Evolutionary conservation across 2,797 vertebrate genomes (phyloP).

Genomic region (Arnoldichthys spilopterus): DNA sequence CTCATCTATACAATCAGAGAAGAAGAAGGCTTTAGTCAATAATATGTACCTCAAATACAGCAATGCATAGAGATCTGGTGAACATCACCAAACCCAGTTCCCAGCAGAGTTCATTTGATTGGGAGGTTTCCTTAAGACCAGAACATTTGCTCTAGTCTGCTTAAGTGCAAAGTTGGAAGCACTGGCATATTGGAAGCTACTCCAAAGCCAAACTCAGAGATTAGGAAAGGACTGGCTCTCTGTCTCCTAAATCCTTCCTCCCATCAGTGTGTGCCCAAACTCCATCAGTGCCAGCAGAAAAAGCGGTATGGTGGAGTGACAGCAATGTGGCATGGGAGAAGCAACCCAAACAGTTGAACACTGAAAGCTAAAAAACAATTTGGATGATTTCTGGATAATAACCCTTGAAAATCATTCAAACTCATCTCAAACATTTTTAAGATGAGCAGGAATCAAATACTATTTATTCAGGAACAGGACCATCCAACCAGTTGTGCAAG

Average conservation of each 20-base stretch:
- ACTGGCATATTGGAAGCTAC: conserved; percentile 65
- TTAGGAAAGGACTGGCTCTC: conserved; percentile 4
- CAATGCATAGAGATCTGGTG: conserved; percentile 83
- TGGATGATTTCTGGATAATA: neutral
- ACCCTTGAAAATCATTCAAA: conserved; percentile 1
- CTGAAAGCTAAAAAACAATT: neutral
- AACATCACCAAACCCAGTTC: conserved; percentile 71
- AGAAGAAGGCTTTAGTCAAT: conserved; percentile 64
- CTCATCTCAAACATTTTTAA: neutral
- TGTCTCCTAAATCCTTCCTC: conserved; percentile 23
- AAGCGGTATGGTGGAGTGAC: conserved; percentile 61
- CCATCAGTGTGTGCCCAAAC: conserved; percentile 35
- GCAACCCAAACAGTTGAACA: conserved; percentile 18
- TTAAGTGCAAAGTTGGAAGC: conserved; percentile 83
- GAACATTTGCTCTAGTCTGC: conserved; percentile 65
- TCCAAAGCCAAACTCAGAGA: conserved; percentile 39
- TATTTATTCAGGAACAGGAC: conserved; percentile 16
- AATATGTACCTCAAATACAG: conserved; percentile 82
- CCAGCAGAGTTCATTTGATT: conserved; percentile 47
- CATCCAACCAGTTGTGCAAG: conserved; percentile 1
- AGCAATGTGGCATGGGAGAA: conserved; percentile 21
- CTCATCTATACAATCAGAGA: conserved; percentile 72
- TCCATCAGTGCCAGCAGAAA: conserved; percentile 70
- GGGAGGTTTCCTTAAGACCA: conserved; percentile 56
- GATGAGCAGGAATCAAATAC: conserved; percentile 11